These are phyloP conservation scores for Frankliniella fusca DNA, from an alignment of 2,888 invertebrate species.

Conservation along the genomic window DNA sequence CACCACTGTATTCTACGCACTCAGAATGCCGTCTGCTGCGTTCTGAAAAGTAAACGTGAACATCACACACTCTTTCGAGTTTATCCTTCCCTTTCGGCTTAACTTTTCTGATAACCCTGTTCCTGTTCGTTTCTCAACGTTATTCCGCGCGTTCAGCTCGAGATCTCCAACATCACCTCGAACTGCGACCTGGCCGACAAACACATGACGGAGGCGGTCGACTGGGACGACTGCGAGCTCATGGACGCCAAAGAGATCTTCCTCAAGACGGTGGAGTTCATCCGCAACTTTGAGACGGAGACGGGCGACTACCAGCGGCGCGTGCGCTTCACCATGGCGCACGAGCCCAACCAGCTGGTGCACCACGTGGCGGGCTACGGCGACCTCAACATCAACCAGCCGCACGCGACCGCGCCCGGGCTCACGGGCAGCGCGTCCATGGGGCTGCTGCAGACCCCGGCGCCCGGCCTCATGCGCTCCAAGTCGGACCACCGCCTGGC, in stretches of 20 bases:
- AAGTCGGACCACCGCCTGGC: slow-evolving; percentile 91
- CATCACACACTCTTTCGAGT: no score
- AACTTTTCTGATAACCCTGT: no score
- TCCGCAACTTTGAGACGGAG: slow-evolving; percentile 80
- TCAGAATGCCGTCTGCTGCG: no score
- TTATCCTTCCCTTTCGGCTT: no score
- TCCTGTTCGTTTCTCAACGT: neutral
- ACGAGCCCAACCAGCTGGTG: slow-evolving; percentile 87
- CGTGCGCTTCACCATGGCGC: slow-evolving; percentile 79
- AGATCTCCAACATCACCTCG: slow-evolving; percentile 90
- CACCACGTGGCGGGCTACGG: slow-evolving; percentile 79
- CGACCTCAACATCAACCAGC: slow-evolving; percentile 74
- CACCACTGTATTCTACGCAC: no score
- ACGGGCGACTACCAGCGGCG: slow-evolving; percentile 81
- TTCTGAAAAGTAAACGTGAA: no score
- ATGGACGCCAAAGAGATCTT: slow-evolving; percentile 96
- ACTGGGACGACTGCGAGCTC: slow-evolving; percentile 88
- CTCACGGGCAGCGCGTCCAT: slow-evolving; percentile 42
- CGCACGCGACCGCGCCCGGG: slow-evolving; percentile 46
- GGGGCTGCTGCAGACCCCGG: slow-evolving; percentile 55
- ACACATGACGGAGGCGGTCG: slow-evolving; percentile 82
- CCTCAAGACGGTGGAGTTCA: slow-evolving; percentile 90
- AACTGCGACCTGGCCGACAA: slow-evolving; percentile 96
- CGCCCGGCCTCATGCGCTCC: slow-evolving; percentile 80
- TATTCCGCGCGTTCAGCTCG: slow-evolving; percentile 50